Percentiles rank a stretch among this genome's conserved stretches.
These are phyloP conservation scores for Sylvietta virens DNA, from an alignment of 2,113 vertebrate genomes.

Conservation along the genomic window DNA sequence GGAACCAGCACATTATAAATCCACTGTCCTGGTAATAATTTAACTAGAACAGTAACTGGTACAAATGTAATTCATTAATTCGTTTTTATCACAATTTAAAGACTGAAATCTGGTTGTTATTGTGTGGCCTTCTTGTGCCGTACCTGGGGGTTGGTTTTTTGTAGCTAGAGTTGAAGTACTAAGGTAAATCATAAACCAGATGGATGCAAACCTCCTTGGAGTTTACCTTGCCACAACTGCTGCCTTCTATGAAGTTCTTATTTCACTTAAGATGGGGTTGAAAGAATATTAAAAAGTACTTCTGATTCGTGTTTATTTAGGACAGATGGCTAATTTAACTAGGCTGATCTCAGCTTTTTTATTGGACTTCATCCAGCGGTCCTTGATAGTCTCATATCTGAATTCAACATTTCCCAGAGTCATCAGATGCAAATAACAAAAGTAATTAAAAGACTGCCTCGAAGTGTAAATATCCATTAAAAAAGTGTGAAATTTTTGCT, in stretches of 20 bases:
- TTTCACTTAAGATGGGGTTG: background rate
- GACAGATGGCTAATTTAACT: background rate
- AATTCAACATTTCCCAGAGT: background rate
- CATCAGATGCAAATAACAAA: background rate
- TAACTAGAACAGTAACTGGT: constrained; percentile 50
- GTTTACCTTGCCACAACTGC: background rate
- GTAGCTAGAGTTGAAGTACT: background rate
- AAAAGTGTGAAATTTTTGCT: background rate
- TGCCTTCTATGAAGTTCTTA: background rate
- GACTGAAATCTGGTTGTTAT: background rate
- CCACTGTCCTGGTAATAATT: constrained; percentile 60
- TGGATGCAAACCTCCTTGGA: background rate
- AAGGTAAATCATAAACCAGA: background rate
- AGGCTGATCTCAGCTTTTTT: constrained; percentile 1
- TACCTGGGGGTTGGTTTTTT: background rate
- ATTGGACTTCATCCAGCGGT: background rate
- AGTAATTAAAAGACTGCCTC: constrained; percentile 47
- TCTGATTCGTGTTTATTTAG: background rate
- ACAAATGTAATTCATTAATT: constrained; percentile 59
- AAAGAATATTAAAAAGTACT: background rate
- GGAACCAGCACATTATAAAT: constrained; percentile 49
- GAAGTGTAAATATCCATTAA: constrained; percentile 31
- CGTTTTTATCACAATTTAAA: constrained; percentile 32
- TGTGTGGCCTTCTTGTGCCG: background rate
- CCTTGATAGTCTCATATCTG: background rate